phyloP scores from a whole-genome alignment of 37 sponge, comb jelly and placozoan species.

The Halisarca cf. caerulea region DNA sequence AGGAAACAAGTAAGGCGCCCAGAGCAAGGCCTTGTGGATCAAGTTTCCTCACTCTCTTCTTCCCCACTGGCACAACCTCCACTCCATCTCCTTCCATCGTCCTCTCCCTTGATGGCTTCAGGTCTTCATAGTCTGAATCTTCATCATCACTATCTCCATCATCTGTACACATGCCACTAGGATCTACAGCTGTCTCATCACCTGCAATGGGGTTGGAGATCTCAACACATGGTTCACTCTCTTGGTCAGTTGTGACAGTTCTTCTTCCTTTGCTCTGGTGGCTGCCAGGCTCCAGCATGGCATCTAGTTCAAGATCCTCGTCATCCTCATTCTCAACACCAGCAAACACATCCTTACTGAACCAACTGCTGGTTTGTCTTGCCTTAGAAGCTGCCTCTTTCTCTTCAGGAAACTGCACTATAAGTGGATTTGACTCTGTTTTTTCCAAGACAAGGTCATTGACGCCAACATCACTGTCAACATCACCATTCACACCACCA shows the following conservation, averaged over 20 bases:
- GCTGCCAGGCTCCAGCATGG: slow-evolving; percentile 34
- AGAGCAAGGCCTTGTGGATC: slow-evolving; percentile 90
- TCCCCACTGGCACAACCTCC: slow-evolving; percentile 53
- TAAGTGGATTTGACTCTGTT: slow-evolving; percentile 69
- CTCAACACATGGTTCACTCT: too few relatives aligned
- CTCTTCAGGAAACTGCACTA: slow-evolving; percentile 60
- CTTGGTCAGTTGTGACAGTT: background rate
- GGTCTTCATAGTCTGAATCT: background rate
- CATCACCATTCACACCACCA: background rate
- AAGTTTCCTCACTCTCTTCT: slow-evolving; percentile 40
- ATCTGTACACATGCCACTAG: background rate
- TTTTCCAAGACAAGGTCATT: background rate
- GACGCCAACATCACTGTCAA: slow-evolving; percentile 14
- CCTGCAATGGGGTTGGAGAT: background rate
- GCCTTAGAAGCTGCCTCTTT: slow-evolving; percentile 32
- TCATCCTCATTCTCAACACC: slow-evolving; percentile 60
- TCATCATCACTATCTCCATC: background rate
- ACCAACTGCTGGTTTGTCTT: slow-evolving; percentile 53
- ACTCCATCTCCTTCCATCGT: slow-evolving; percentile 11
- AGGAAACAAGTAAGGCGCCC: slow-evolving; percentile 78
- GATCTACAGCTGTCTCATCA: background rate
- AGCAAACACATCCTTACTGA: slow-evolving; percentile 55
- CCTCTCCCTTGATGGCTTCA: slow-evolving; percentile 21
- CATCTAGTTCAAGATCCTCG: slow-evolving; percentile 61
- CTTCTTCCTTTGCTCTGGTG: slow-evolving; percentile 24